Base-by-base conservation (phyloP, 2,113 vertebrate genomes). In the Heteronetta atricapilla region DNA sequence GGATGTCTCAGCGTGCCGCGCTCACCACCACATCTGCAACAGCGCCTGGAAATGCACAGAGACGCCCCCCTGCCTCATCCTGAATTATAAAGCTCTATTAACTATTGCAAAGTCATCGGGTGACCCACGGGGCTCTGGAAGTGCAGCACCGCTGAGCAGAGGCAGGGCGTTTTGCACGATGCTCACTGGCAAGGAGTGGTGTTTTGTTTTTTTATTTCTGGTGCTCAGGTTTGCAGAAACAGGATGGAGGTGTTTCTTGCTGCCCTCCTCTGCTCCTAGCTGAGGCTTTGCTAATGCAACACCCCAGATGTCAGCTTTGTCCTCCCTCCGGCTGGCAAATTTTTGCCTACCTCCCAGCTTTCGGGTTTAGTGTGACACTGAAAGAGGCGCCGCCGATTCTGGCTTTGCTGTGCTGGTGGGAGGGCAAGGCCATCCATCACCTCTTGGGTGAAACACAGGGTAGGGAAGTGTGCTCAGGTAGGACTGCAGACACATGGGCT, bases 381-480 rank as follows among this genome's bases (percentile, higher is more conserved):
- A 79, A 93, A 62, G 93, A 96, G 58, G 85, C 69, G 79, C 94
- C 69, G 79, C 94, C 94, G 68, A 82, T 85, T 94, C 62, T 86
- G 77, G 44, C 53, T 95, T 93, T 85, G 59, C 78, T 81, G 44
- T 58, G 74, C 88, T 63, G 66, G 42, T 91, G 85, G 70, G 82
- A 92, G 25, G 44, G 64, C 66, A 21, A 55, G 20, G 31, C 92
- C 44, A 22, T 44, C 92, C 44, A 22, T 44, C 70, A 70, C 70
- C 74, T 93, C 53, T 82, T 34, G 29, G 25, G 48, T 29, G 60
- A 52, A 59, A 40, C 59, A 38, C 11, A 34, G 44, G 26, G 23
- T 8, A 79, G 68, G 83, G 87, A 83, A 29, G 18, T 33, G 31
- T 19, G 83, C 19, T 88, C 48, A 46, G n/a, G 44, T 82, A 36